phyloP scores from a whole-genome alignment of 2,797 vertebrate genomes.

The Chiloscyllium punctatum region DNA sequence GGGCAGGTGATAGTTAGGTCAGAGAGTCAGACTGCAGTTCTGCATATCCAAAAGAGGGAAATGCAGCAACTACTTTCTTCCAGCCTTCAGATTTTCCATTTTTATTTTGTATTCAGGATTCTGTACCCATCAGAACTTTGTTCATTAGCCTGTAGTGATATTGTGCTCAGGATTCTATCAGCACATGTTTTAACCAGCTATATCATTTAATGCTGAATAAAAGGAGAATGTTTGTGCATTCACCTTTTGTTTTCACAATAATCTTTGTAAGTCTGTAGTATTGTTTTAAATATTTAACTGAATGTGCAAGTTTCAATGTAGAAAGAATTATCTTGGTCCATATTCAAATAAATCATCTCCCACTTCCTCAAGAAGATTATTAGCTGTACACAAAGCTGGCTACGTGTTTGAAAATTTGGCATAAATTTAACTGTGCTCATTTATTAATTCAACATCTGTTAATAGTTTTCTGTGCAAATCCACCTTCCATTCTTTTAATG shows the following conservation, averaged over 20 bases:
- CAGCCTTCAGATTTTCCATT: not conserved
- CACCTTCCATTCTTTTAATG: not conserved
- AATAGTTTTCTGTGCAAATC: not conserved
- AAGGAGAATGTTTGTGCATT: not conserved
- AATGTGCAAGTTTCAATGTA: not conserved
- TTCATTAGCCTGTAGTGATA: not conserved
- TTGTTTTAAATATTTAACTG: not conserved
- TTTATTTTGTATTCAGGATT: not conserved
- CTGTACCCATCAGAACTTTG: not conserved
- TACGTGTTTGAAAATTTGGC: slow-evolving; percentile 9
- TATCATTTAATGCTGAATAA: not conserved
- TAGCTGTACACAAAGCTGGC: not conserved
- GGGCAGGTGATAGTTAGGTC: not conserved
- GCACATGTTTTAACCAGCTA: not conserved
- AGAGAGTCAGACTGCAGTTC: not conserved
- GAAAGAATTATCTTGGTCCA: not conserved
- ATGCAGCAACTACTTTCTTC: not conserved
- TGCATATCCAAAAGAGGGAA: not conserved
- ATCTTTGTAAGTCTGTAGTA: not conserved
- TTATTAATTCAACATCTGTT: slow-evolving; percentile 25
- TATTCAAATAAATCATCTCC: not conserved
- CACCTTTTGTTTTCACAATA: not conserved
- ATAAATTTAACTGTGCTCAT: not conserved
- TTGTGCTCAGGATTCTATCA: not conserved
- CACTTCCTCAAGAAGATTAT: not conserved